Conservation (phyloP, 1,140 invertebrate species). For the Yoshiicerus persimilis region DNA sequence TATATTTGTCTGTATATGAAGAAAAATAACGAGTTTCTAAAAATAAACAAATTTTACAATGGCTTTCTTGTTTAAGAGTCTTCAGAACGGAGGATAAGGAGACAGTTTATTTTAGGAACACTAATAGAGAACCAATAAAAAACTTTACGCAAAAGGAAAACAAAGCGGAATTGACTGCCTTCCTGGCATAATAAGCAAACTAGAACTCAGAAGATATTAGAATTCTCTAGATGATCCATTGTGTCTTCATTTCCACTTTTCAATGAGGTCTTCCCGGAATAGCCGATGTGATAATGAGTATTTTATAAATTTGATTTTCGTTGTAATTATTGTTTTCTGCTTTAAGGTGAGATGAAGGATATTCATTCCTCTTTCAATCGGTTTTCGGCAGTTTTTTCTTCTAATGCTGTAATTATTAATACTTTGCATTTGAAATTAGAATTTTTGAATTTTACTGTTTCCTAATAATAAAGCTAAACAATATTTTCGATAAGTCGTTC, state of each 20-base stretch:
- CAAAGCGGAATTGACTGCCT: background rate
- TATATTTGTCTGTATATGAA: background rate
- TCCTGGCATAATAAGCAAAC: background rate
- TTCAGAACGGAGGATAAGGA: background rate
- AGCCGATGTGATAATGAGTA: background rate
- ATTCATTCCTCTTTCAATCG: background rate
- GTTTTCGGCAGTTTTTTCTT: no score
- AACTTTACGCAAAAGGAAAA: background rate
- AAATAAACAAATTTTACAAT: background rate
- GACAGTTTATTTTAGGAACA: background rate
- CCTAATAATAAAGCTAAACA: no score
- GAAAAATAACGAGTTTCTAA: background rate
- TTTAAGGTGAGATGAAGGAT: background rate
- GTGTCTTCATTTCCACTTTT: background rate
- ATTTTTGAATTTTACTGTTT: no score
- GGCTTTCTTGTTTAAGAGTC: background rate
- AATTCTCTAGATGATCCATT: background rate
- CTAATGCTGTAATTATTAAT: no score
- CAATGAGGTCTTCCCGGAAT: background rate
- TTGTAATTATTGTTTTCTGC: no score
- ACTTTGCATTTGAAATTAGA: no score
- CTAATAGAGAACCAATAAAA: background rate
- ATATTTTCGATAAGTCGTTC: no score
- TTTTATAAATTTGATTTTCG: background rate
- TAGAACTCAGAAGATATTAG: background rate